Evolutionary conservation across 2,797 vertebrate genomes (phyloP).

Genomic region (Decapterus maruadsi): DNA sequence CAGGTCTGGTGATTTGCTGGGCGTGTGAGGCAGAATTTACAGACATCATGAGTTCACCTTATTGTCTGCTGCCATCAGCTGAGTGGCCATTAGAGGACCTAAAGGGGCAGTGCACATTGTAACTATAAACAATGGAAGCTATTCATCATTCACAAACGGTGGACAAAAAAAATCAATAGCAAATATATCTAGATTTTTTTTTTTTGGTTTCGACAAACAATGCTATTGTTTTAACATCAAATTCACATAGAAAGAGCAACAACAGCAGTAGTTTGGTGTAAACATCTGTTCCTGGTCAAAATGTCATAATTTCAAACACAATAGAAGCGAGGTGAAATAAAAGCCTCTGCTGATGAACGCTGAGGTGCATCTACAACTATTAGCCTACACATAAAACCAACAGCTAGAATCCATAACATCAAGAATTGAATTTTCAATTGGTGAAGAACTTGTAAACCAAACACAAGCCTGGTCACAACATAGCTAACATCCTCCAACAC

Average conservation of each 20-base stretch:
- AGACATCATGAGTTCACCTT: slow-evolving; percentile 54
- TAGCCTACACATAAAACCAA: too few relatives aligned
- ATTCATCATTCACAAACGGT: slow-evolving; percentile 43
- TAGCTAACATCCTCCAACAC: too few relatives aligned
- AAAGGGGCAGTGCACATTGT: slow-evolving; percentile 47
- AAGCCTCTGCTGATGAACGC: not conserved
- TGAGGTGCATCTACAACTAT: not conserved
- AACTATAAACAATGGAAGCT: slow-evolving; percentile 51
- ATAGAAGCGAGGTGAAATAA: slow-evolving; percentile 16
- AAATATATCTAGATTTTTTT: not conserved
- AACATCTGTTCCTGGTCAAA: slow-evolving; percentile 4
- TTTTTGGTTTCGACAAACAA: slow-evolving; percentile 12
- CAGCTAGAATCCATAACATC: too few relatives aligned
- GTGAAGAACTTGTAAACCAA: too few relatives aligned
- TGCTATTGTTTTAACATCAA: not conserved
- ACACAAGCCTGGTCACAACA: too few relatives aligned
- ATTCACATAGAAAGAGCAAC: not conserved
- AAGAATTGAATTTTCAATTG: too few relatives aligned
- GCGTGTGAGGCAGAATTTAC: slow-evolving; percentile 69
- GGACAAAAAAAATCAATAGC: slow-evolving; percentile 31
- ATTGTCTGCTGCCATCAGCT: slow-evolving; percentile 67
- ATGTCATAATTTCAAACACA: slow-evolving; percentile 7
- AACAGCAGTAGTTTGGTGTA: not conserved
- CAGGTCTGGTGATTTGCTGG: slow-evolving; percentile 74
- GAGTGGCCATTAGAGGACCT: slow-evolving; percentile 71